A percentile compares a stretch with the other conserved stretches of the same genome.
phyloP scores from a whole-genome alignment of 2,888 invertebrate species.

The Agapetus fuscipes region DNA sequence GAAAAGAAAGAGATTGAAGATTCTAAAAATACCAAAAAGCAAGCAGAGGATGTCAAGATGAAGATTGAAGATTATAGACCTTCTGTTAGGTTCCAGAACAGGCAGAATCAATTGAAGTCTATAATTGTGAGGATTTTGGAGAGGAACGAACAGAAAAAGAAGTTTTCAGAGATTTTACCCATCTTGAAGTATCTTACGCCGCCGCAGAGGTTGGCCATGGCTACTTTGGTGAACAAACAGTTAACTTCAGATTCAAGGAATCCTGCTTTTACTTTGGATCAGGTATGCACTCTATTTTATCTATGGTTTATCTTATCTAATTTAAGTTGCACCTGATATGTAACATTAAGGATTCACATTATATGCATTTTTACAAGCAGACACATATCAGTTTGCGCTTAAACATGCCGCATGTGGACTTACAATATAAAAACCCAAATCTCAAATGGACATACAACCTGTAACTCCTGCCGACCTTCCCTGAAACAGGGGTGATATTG shows the following conservation, averaged over 20 bases:
- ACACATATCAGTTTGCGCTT: too few relatives aligned
- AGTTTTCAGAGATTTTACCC: constrained; percentile 53
- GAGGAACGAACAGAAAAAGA: constrained; percentile 47
- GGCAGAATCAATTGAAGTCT: constrained; percentile 31
- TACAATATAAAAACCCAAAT: too few relatives aligned
- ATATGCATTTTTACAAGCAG: too few relatives aligned
- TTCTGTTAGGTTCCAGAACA: constrained; percentile 14
- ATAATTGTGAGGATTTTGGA: constrained; percentile 49
- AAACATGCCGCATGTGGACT: too few relatives aligned
- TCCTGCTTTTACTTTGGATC: constrained; percentile 44
- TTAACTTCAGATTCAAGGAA: constrained; percentile 44
- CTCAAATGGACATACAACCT: too few relatives aligned
- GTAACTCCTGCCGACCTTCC: too few relatives aligned
- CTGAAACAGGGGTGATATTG: too few relatives aligned
- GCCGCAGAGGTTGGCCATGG: constrained; percentile 50
- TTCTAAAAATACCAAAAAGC: constrained; percentile 1
- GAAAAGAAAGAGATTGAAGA: constrained; percentile 6
- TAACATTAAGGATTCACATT: too few relatives aligned
- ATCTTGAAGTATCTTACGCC: constrained; percentile 54
- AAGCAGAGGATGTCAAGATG: constrained; percentile 12
- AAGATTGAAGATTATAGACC: constrained; percentile 20
- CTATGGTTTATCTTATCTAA: too few relatives aligned
- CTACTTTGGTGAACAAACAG: constrained; percentile 53
- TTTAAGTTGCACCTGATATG: too few relatives aligned
- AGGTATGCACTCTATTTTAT: constrained; percentile 37